phyloP scores from a whole-genome alignment of 2,888 invertebrate genomes.

The Erebia ligea region DNA sequence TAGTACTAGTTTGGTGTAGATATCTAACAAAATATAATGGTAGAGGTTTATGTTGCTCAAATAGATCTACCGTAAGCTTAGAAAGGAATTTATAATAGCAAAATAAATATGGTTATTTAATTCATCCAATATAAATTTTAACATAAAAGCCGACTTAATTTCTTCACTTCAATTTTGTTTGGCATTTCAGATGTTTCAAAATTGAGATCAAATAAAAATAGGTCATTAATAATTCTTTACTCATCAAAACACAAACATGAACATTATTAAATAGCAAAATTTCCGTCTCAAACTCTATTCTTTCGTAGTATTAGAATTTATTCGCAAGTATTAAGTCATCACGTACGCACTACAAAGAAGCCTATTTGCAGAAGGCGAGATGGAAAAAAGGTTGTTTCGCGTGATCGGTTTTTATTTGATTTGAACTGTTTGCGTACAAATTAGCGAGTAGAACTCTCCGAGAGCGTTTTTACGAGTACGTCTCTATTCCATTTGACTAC shows the following conservation, averaged over 20 bases:
- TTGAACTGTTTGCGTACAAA: constrained; percentile 77
- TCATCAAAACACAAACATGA: neutral
- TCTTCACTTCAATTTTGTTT: no score
- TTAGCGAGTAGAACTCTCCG: constrained; percentile 62
- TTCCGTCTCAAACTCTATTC: neutral
- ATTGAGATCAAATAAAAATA: neutral
- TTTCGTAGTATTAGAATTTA: constrained; percentile 16
- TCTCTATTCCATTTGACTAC: constrained; percentile 25
- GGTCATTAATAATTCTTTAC: neutral
- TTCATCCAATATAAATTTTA: no score
- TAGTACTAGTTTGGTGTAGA: no score
- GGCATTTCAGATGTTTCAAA: no score
- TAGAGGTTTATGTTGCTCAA: no score
- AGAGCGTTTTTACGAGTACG: constrained; percentile 28
- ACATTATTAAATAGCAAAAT: neutral
- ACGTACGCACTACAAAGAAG: constrained; percentile 48
- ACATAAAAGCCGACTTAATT: no score
- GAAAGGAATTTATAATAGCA: no score
- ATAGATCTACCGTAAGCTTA: no score
- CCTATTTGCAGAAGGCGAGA: constrained; percentile 76
- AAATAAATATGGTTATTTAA: no score
- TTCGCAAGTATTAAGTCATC: constrained; percentile 58
- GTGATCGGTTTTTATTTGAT: constrained; percentile 83
- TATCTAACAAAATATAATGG: no score
- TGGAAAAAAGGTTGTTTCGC: constrained; percentile 81